Conservation (phyloP, 2,113 vertebrate genomes). For the Lophura nycthemera region DNA sequence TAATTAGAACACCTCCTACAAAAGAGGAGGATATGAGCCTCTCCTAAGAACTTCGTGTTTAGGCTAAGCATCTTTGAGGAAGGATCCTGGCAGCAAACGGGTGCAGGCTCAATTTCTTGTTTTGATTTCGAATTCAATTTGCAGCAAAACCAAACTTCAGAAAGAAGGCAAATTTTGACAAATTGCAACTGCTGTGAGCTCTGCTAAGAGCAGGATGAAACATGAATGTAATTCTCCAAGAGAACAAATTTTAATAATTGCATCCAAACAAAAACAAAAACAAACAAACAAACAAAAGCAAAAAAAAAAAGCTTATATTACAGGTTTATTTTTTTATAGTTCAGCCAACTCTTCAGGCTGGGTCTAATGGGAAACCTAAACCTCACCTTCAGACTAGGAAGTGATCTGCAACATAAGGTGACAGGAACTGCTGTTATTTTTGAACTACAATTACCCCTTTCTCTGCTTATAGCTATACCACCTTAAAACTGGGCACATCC, state of each 20-base stretch:
- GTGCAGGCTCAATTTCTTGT: constrained; percentile 35
- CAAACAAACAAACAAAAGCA: too few relatives aligned
- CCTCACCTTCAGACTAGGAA: neutral
- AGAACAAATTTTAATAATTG: constrained; percentile 48
- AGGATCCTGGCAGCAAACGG: constrained; percentile 44
- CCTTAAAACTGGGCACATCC: neutral
- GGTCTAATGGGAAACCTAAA: neutral
- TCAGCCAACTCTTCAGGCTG: constrained; percentile 36
- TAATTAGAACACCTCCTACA: constrained; percentile 53
- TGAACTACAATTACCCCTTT: neutral
- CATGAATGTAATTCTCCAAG: constrained; percentile 41
- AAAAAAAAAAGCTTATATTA: constrained; percentile 26
- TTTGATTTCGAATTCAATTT: constrained; percentile 67
- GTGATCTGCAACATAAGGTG: neutral
- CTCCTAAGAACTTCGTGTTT: constrained; percentile 15
- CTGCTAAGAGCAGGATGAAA: constrained; percentile 63
- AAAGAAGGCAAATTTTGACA: constrained; percentile 70
- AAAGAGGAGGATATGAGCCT: constrained; percentile 30
- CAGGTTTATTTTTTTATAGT: constrained; percentile 1
- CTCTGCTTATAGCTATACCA: neutral
- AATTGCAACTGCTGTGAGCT: constrained; percentile 63
- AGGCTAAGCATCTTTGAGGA: neutral
- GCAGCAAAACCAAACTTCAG: constrained; percentile 60
- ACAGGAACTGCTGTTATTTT: neutral
- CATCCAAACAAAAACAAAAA: constrained; percentile 28